Evolutionary conservation across 2,113 vertebrate species (phyloP).

Genomic region (Pangasianodon hypophthalmus): DNA sequence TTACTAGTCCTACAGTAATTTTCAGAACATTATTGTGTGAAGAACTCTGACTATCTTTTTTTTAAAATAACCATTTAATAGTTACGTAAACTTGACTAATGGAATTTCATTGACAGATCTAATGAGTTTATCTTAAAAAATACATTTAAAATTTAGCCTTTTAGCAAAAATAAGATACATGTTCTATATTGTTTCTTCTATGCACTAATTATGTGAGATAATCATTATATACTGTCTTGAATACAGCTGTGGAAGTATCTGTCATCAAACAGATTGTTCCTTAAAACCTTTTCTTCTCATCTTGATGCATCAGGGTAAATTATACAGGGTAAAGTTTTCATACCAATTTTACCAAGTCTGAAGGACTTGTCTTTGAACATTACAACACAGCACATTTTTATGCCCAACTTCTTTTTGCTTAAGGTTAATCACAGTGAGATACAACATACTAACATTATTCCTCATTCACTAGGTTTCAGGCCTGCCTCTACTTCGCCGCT

Average conservation of each 20-base stretch:
- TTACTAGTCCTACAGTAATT: background rate
- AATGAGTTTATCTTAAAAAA: background rate
- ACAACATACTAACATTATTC: background rate
- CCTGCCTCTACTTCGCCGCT: constrained; percentile 85
- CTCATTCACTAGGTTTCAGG: constrained; percentile 81
- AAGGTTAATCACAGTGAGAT: background rate
- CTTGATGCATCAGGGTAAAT: background rate
- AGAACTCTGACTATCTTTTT: background rate
- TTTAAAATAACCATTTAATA: background rate
- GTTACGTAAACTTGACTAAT: background rate
- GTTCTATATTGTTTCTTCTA: background rate
- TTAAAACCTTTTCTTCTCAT: background rate
- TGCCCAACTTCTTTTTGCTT: background rate
- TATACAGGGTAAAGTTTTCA: background rate
- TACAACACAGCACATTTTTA: background rate
- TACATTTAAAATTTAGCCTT: background rate
- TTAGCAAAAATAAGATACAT: background rate
- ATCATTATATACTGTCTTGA: background rate
- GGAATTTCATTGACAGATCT: background rate
- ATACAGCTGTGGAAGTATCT: background rate
- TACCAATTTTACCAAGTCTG: background rate
- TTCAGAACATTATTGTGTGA: background rate
- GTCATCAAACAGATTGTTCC: background rate
- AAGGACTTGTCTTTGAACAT: background rate
- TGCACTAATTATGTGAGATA: background rate